Evolutionary conservation across 2,888 invertebrate species (phyloP).

Genomic region (Cloeon dipterum): DNA sequence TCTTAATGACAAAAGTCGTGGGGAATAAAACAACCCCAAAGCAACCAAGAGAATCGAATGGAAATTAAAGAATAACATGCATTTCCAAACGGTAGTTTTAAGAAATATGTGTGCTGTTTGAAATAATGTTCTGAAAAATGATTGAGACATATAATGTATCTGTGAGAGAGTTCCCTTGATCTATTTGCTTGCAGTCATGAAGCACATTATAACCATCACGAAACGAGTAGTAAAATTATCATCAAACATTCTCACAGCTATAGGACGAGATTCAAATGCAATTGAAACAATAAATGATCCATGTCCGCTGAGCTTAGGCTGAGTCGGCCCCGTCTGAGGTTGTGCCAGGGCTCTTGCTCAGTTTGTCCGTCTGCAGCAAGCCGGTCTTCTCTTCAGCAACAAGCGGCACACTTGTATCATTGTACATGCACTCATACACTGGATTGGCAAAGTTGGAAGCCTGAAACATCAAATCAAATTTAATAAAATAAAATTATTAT

Average conservation of each 20-base stretch:
- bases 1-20: neutral
- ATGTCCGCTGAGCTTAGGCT: slow-evolving; percentile 1
- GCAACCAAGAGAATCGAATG: no score
- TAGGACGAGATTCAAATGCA: neutral
- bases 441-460: slow-evolving; percentile 67
- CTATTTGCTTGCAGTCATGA: no score
- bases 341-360: slow-evolving; percentile 6
- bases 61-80: no score
- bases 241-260: neutral
- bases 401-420: slow-evolving; percentile 10
- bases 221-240: neutral
- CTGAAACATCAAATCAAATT: slow-evolving; percentile 16
- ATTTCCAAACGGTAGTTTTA: no score
- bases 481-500: slow-evolving; percentile 9
- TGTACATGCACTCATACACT: slow-evolving; percentile 64
- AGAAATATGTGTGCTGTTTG: no score
- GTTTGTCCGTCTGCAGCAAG: slow-evolving; percentile 13
- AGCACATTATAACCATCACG: no score
- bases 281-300: neutral
- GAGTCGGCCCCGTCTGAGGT: slow-evolving; percentile 1
- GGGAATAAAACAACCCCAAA: neutral
- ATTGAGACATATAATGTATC: no score
- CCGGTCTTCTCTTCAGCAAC: slow-evolving; percentile 18
- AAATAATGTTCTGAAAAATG: no score
- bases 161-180: no score